Base-by-base conservation (phyloP, 2,888 invertebrate genomes). In the Drosophila ochracea region DNA sequence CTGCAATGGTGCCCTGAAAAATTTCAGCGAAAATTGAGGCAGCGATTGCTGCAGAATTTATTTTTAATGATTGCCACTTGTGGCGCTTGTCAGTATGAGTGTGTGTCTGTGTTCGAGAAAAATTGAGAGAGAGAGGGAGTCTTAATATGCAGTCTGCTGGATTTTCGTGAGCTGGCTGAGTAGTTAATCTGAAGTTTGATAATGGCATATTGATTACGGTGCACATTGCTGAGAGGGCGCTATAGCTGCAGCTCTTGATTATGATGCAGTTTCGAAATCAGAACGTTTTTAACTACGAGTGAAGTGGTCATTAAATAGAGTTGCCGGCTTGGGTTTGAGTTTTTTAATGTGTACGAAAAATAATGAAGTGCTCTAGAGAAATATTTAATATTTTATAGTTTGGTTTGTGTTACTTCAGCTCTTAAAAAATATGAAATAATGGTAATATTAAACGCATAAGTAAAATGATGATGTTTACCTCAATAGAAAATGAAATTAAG, bases 41-140 rank as follows among this genome's bases (percentile, higher is more conserved):
- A 71, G 61, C 63, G 53, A 65, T 64, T 81, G 66, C 82, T 72
- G 39, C 30, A n/a, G 59, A 74, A 81, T 83, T 74, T 69, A 67
- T 75, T 81, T 77, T 82, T 73, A 82, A 77, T 72, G 77, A 80
- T 71, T 67, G 74, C 81, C 81, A 81, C 81, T 81, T 81, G 81
- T 81, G 69, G 84, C 78, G 33, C 65, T 37, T 43, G 33, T n/a
- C 25, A 52, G 58, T 41, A 33, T 49, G 33, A 10, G 4, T 33
- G 35, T 25, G 25, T 9, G 25, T 9, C 13, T 37, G 21, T 31
- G n/a, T 21, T 21, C 37, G 25, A 28, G 28, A 6, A 49, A 9
- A 28, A 21, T 16, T 13, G n/a, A 11, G 9, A n/a, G 11, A 25
- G 37, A 31, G 21, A 4, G 33, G 11, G 19, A 21, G 28, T 19